phyloP scores from a whole-genome alignment of 2,888 invertebrate genomes.

The Lysandra coridon region DNA sequence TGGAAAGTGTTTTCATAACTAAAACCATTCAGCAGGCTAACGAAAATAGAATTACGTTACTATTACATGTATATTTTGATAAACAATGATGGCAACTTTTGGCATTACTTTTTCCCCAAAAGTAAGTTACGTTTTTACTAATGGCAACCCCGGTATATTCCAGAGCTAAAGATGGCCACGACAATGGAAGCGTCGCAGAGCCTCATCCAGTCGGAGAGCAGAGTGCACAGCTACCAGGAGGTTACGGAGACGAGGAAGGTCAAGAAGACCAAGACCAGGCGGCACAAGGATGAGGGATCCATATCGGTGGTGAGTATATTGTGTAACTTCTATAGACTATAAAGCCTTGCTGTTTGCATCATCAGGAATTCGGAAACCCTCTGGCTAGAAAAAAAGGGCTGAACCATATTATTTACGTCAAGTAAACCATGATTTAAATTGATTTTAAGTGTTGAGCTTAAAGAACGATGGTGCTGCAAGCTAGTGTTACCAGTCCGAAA shows the following conservation, averaged over 20 bases:
- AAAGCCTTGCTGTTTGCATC: too few relatives aligned
- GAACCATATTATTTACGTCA: not conserved
- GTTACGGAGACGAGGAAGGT: constrained; percentile 60
- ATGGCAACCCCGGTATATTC: constrained; percentile 34
- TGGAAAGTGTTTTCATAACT: too few relatives aligned
- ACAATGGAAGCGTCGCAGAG: constrained; percentile 71
- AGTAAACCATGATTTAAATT: not conserved
- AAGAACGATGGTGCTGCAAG: too few relatives aligned
- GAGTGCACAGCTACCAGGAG: constrained; percentile 68
- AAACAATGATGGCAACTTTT: not conserved
- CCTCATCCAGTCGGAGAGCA: constrained; percentile 66
- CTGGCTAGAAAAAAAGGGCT: too few relatives aligned
- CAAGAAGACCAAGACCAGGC: constrained; percentile 71
- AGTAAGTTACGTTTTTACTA: not conserved
- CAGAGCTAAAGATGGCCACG: constrained; percentile 62
- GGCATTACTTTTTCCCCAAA: not conserved
- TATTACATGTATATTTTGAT: too few relatives aligned
- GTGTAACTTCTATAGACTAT: not conserved
- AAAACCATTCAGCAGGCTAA: too few relatives aligned
- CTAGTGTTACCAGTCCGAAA: too few relatives aligned
- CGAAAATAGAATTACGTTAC: too few relatives aligned
- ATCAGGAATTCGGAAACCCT: too few relatives aligned
- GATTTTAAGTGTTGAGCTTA: too few relatives aligned
- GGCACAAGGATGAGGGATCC: constrained; percentile 78
- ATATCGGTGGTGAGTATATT: constrained; percentile 75